These are phyloP conservation scores for Coracias cyanogaster DNA, from an alignment of 2,797 vertebrate genomes.

Conservation along the genomic window DNA sequence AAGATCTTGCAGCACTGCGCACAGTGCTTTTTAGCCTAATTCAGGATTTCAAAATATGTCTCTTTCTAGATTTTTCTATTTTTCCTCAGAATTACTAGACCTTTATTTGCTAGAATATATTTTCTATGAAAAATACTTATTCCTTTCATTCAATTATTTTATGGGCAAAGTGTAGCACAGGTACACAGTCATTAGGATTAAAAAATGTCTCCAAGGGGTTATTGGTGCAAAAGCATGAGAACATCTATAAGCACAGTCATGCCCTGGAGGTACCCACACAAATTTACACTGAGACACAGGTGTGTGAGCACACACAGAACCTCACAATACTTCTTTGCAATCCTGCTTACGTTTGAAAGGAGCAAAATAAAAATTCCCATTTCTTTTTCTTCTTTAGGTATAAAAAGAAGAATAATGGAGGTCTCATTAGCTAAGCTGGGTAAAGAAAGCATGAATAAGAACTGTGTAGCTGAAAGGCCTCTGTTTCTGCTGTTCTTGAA, in stretches of 20 bases:
- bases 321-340: constrained; percentile 20
- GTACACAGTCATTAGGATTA: background rate
- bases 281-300: background rate
- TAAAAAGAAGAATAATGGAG: constrained; percentile 56
- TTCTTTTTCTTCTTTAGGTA: constrained; percentile 70
- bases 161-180: background rate
- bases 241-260: background rate
- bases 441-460: constrained; percentile 71
- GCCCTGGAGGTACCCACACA: background rate
- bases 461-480: constrained; percentile 24
- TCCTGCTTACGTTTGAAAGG: constrained; percentile 51
- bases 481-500: constrained; percentile 77
- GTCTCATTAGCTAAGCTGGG: constrained; percentile 69
- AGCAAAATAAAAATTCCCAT: constrained; percentile 53
- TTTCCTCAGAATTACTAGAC: background rate
- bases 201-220: background rate
- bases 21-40: background rate
- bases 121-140: background rate
- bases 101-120: background rate
- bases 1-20: background rate
- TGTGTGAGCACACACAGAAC: background rate
- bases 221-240: background rate
- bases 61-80: background rate
- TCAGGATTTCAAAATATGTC: background rate
- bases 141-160: background rate